Evolutionary conservation across 2,113 vertebrate genomes (phyloP).

Genomic region (Agapornis roseicollis): DNA sequence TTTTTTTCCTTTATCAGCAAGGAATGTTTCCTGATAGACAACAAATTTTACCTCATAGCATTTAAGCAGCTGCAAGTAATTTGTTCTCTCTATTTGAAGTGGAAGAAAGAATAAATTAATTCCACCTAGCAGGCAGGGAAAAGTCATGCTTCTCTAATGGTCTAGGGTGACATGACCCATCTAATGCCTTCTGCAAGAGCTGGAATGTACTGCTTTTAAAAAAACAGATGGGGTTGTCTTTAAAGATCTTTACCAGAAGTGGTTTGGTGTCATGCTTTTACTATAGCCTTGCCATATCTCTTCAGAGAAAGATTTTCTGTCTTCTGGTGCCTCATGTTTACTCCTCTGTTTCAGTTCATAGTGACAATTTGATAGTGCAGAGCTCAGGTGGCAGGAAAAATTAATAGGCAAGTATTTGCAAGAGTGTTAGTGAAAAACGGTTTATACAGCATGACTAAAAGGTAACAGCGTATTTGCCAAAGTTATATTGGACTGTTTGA

Average conservation of each 20-base stretch:
- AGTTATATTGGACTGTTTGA: neutral
- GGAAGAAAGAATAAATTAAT: constrained; percentile 1
- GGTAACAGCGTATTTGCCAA: neutral
- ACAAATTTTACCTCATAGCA: neutral
- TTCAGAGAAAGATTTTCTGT: neutral
- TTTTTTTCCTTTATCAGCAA: neutral
- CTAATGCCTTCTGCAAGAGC: neutral
- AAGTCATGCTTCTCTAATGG: neutral
- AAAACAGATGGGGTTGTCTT: neutral
- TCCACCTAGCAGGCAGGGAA: neutral
- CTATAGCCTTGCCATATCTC: neutral
- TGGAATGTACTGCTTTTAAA: neutral
- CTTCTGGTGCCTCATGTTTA: neutral
- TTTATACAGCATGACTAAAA: neutral
- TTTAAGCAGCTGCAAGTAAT: neutral
- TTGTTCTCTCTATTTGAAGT: neutral
- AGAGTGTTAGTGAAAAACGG: neutral
- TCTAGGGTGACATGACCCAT: neutral
- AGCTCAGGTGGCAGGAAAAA: neutral
- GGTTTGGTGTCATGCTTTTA: neutral
- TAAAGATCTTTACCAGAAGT: neutral
- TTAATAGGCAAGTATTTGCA: neutral
- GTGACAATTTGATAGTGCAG: neutral
- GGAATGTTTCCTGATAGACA: neutral
- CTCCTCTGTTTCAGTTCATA: neutral